phyloP scores from a whole-genome alignment of 2,113 vertebrate species.

The Vulpes vulpes region DNA sequence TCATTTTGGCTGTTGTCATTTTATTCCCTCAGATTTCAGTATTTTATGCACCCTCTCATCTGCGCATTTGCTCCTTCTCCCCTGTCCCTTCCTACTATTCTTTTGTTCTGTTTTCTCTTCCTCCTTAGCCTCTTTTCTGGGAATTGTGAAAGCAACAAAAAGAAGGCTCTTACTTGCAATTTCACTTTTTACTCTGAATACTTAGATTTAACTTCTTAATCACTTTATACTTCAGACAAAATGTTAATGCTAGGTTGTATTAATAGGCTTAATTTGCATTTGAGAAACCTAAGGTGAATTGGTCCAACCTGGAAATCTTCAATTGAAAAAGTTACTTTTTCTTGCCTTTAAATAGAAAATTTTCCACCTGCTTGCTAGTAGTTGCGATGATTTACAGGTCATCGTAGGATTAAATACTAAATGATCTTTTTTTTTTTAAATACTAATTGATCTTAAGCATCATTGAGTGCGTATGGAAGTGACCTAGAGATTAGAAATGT shows the following conservation, averaged over 20 bases:
- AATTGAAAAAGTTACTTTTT: not conserved
- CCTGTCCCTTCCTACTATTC: not conserved
- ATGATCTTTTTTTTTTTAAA: not conserved
- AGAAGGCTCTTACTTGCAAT: not conserved
- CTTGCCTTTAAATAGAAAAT: not conserved
- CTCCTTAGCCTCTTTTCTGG: not conserved
- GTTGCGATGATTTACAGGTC: not conserved
- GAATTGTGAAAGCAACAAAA: not conserved
- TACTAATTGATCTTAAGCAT: not conserved
- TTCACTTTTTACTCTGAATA: conserved; percentile 25
- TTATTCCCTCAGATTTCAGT: not conserved
- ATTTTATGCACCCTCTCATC: not conserved
- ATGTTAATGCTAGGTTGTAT: not conserved
- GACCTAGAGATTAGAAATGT: not conserved
- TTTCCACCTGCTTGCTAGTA: not conserved
- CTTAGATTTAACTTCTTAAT: not conserved
- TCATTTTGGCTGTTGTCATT: not conserved
- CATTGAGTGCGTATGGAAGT: not conserved
- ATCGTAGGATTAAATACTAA: not conserved
- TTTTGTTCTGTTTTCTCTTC: not conserved
- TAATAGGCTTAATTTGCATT: not conserved
- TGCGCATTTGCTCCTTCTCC: not conserved
- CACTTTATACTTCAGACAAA: not conserved
- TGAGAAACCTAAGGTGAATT: not conserved
- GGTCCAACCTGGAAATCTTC: not conserved